Base-by-base conservation (phyloP, 2,888 invertebrate genomes). In the Drosophila neotestacea region DNA sequence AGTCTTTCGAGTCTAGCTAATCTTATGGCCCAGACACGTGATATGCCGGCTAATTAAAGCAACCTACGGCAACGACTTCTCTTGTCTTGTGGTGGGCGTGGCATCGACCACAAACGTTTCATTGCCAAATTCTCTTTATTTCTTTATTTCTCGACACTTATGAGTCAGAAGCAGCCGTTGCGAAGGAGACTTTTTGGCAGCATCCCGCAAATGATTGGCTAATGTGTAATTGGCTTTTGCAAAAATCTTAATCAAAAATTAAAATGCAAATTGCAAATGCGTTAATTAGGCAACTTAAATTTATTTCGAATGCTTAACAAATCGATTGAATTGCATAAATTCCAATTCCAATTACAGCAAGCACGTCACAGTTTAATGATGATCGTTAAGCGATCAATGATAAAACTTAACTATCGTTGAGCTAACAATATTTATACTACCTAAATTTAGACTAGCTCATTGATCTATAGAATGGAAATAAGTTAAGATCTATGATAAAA, bases 31-130 rank as follows among this genome's bases (percentile, higher is more conserved):
- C 47, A 68, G 87, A 83, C 83, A 83, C 83, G 83, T 87, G 83
- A 87, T 85, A 83, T 85, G 83, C 63, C 67, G 83, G 82, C 83
- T 83, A 83, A 83, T 83, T 87, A 75, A 79, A 79, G 75, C 63
- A 65, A 59, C 30, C 34, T 34, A 51, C 46, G 42, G n/a, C 41
- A 4, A 50, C 34, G 54, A 30, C 10, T 32, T 22, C 42, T 27
- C 38, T 27, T n/a, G 10, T 44, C 16, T 22, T 22, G 22, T 22
- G 11, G n/a, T 74, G 83, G 83, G 83, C 83, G 83, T 85, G 87
- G 79, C 76, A 66, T 44, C 56, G 52, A 46, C 69, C 56, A 55
- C 55, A 75, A 65, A 54, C 67, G 77, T 87, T 84, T 84, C 84
- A 84, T 88, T 88, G 84, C 88, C 84, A 84, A 84, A 80, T 78